Evolutionary conservation across 2,888 invertebrate genomes (phyloP), one percentile per base, ranked within the genome.

Genomic region (Thysanoteuthis rhombus): DNA sequence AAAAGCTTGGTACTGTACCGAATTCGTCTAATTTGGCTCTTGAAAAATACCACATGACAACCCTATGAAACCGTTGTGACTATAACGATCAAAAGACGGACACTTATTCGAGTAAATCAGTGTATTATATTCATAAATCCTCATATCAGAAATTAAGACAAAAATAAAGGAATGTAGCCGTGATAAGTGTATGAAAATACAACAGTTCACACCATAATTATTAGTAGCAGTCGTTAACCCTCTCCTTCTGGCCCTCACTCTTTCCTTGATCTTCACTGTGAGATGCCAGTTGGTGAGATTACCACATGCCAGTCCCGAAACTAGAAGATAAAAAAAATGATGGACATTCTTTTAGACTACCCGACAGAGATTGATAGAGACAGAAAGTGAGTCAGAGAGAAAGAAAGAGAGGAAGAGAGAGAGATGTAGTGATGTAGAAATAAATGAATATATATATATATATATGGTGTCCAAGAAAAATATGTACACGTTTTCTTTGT

Each of bases 271-370:
- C 75, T 75, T 75, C 75, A 75, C 75, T 75, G 75, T 75, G 75
- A 75, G 75, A n/a, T 75, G 75, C 75, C 75, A 75, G 75, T 75
- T 75, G 75, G 75, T 75, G 75, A 75, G 75, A 75, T 75, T 75
- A 75, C 75, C 75, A 75, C 75, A 75, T 75, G 75, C 75, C 75
- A 75, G 75, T 75, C 75, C n/a, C 75, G 75, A 75, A 75, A 75
- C 75, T 75, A 75, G 75, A 75, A 75, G n/a, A 75, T 75, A 75
- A 75, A 75, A 75, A 75, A 75, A 75, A 75, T 75, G 75, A 25
- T 75, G 10, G 75, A 36, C 4, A n/a, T 75, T n/a, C 36, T 75
- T 75, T 75, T 75, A 75, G 75, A 75, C 75, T 75, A 75, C n/a
- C 75, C n/a, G 16, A 75, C 36, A 75, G 75, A 32, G 28, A 36